These are phyloP conservation scores for Atta colombica DNA, from an alignment of 1,140 invertebrate genomes.

Conservation along the genomic window DNA sequence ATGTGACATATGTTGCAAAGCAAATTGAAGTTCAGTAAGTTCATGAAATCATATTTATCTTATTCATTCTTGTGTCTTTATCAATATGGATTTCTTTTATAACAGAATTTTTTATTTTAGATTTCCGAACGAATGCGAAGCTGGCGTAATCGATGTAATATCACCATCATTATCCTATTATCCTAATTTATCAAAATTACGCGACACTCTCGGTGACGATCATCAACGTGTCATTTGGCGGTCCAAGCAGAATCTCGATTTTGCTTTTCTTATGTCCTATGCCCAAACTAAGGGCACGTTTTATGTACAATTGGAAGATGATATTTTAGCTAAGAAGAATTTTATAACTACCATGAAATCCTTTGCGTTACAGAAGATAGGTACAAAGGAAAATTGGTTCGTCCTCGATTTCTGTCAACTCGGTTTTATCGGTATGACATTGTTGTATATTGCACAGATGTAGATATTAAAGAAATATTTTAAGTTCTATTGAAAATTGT, in stretches of 20 bases:
- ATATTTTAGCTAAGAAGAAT: conserved; percentile 95
- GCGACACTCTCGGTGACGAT: conserved; percentile 94
- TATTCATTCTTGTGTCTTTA: conserved; percentile 26
- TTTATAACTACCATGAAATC: conserved; percentile 96
- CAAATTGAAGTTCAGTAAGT: conserved; percentile 93
- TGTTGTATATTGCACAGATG: neutral
- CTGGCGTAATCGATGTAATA: conserved; percentile 96
- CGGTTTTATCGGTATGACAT: conserved; percentile 93
- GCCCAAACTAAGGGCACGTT: conserved; percentile 93
- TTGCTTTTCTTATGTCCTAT: conserved; percentile 98
- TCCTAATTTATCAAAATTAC: conserved; percentile 93
- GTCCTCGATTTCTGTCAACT: conserved; percentile 97
- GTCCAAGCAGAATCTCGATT: conserved; percentile 98
- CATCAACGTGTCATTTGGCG: conserved; percentile 96
- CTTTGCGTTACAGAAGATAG: conserved; percentile 93
- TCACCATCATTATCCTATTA: conserved; percentile 95
- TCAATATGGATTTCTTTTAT: conserved; percentile 14
- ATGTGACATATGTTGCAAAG: conserved; percentile 90
- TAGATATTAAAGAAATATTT: conserved; percentile 15
- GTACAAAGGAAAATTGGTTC: conserved; percentile 94
- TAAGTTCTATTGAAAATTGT: conserved; percentile 80
- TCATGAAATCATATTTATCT: conserved; percentile 15
- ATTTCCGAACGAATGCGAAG: conserved; percentile 92
- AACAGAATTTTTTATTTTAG: conserved; percentile 84
- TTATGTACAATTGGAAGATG: conserved; percentile 97